phyloP scores from a whole-genome alignment of 2,113 vertebrate species.

The Sebastes fasciatus region DNA sequence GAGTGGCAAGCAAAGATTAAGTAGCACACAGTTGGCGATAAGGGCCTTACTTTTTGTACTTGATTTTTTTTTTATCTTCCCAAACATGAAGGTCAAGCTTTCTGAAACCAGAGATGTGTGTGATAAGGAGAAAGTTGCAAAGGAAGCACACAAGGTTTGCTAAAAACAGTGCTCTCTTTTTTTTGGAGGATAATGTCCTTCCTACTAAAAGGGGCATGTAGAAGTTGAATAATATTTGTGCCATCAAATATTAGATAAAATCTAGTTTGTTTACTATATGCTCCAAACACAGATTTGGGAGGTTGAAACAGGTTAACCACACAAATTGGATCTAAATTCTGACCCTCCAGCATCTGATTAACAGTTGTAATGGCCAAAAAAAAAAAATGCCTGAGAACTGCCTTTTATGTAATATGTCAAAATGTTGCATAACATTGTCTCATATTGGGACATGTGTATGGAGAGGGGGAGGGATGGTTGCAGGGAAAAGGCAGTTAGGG shows the following conservation, averaged over 20 bases:
- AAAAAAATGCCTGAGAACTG: slow-evolving; percentile 5
- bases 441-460: not conserved
- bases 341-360: not conserved
- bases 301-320: not conserved
- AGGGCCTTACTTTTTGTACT: too few relatives aligned
- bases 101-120: not conserved
- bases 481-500: not conserved
- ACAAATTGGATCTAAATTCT: not conserved
- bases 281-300: not conserved
- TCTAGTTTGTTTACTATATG: not conserved
- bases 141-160: not conserved
- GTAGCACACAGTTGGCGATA: not conserved
- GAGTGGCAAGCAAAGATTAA: not conserved
- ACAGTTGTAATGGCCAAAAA: not conserved
- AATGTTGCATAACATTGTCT: slow-evolving; percentile 14
- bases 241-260: not conserved
- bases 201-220: not conserved
- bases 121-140: not conserved
- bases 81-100: not conserved
- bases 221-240: not conserved
- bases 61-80: not conserved
- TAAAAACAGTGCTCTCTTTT: not conserved
- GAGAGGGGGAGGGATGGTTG: not conserved
- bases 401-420: slow-evolving; percentile 11
- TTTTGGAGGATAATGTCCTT: not conserved